phyloP scores from a whole-genome alignment of 1,140 invertebrate species.

The Macrobrachium rosenbergii region DNA sequence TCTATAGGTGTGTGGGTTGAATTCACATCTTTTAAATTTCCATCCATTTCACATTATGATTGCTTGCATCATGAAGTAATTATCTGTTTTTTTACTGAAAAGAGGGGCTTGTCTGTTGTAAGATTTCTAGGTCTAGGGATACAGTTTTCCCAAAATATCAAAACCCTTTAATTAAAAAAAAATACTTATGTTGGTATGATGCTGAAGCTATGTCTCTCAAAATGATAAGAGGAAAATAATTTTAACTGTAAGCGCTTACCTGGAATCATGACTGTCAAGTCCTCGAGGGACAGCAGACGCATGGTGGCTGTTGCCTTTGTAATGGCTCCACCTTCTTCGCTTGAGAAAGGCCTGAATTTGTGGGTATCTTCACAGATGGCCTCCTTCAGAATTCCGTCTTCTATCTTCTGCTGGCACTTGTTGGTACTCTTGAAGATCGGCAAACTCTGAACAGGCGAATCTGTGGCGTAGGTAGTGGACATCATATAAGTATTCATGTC shows the following conservation, averaged over 20 bases:
- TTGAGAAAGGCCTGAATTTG: slow-evolving; percentile 82
- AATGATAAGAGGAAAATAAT: no score
- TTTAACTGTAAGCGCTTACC: neutral
- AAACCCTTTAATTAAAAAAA: no score
- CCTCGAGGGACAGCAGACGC: slow-evolving; percentile 11
- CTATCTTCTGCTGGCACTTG: slow-evolving; percentile 78
- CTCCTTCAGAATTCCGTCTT: slow-evolving; percentile 79
- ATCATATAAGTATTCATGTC: slow-evolving; percentile 71
- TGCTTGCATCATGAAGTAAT: no score
- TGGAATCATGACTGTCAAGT: neutral
- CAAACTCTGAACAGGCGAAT: slow-evolving; percentile 70
- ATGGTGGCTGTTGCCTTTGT: slow-evolving; percentile 70
- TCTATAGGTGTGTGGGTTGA: neutral
- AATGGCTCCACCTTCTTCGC: slow-evolving; percentile 78
- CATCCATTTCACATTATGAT: neutral
- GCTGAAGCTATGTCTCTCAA: no score
- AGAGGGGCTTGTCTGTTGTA: no score
- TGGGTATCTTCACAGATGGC: slow-evolving; percentile 82
- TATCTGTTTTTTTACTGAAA: no score
- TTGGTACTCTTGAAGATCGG: slow-evolving; percentile 75
- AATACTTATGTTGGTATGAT: no score
- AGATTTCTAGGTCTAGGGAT: no score
- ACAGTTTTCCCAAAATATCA: no score
- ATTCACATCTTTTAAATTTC: neutral
- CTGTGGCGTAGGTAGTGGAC: slow-evolving; percentile 67